Conservation (phyloP, 2,113 vertebrate species). For the Sinocyclocheilus rhinocerous region DNA sequence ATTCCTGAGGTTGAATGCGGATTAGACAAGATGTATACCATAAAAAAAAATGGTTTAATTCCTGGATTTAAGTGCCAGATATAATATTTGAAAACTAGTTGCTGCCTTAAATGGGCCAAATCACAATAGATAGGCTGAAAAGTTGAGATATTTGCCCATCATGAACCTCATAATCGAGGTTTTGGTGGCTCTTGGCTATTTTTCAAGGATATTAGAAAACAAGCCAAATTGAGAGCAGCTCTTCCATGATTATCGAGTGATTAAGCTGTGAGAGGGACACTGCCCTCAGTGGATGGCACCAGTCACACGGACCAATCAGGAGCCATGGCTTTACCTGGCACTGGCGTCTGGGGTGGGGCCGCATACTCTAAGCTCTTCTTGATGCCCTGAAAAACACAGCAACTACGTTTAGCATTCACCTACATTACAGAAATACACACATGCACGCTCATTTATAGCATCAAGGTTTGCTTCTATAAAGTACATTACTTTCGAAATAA, state of each 20-base stretch:
- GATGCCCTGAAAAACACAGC: slow-evolving; percentile 34
- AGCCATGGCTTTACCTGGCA: slow-evolving; percentile 43
- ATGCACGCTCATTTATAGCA: not conserved
- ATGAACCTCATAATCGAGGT: not conserved
- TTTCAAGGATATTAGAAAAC: slow-evolving; percentile 47
- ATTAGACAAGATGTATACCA: not conserved
- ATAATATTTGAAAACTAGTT: not conserved
- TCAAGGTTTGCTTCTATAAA: not conserved
- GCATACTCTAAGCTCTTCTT: slow-evolving; percentile 32
- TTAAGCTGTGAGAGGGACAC: slow-evolving; percentile 37
- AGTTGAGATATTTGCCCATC: not conserved
- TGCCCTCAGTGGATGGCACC: slow-evolving; percentile 19
- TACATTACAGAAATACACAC: not conserved
- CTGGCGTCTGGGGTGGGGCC: slow-evolving; percentile 33
- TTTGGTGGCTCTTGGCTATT: slow-evolving; percentile 9
- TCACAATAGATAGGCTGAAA: not conserved
- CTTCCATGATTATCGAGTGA: slow-evolving; percentile 26
- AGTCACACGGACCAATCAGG: slow-evolving; percentile 30
- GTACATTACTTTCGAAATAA: not conserved
- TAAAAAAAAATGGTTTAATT: not conserved
- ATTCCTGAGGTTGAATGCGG: not conserved
- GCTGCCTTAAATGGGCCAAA: not conserved
- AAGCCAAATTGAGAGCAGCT: slow-evolving; percentile 31
- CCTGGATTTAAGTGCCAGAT: not conserved
- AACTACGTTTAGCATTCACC: slow-evolving; percentile 12